A percentile compares a stretch with the other conserved stretches of the same genome.
These are phyloP conservation scores for Onthophagus sagittarius DNA, from an alignment of 2,888 invertebrate species.

Conservation along the genomic window DNA sequence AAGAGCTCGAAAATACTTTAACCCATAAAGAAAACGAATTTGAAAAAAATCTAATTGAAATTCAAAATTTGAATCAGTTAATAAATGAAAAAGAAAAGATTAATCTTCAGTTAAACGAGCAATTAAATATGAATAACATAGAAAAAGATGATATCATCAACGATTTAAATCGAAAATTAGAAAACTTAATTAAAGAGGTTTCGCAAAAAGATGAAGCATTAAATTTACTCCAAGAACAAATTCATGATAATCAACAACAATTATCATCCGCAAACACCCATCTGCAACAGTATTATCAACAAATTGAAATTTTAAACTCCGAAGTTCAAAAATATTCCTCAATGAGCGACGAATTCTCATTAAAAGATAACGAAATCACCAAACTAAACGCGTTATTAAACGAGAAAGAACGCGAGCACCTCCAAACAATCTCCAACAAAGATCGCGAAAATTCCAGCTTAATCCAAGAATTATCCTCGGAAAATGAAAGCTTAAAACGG, in stretches of 20 bases:
- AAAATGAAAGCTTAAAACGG: constrained; percentile 32
- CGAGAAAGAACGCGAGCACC: constrained; percentile 34
- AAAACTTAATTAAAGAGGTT: constrained; percentile 24
- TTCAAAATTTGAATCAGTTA: constrained; percentile 11
- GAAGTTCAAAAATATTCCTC: constrained; percentile 28
- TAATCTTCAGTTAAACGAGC: too few relatives aligned
- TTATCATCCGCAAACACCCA: constrained; percentile 26
- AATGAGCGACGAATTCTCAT: constrained; percentile 25
- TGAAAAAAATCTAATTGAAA: neutral
- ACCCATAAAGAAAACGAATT: constrained; percentile 2
- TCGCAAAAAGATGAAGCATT: constrained; percentile 36
- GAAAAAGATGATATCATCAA: constrained; percentile 23
- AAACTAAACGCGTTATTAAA: constrained; percentile 28
- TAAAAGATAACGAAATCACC: constrained; percentile 33
- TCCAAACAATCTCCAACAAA: constrained; percentile 28
- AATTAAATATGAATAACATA: constrained; percentile 17
- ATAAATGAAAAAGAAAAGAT: constrained; percentile 3
- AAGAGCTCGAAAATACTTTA: neutral
- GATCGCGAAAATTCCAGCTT: constrained; percentile 27
- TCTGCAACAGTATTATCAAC: constrained; percentile 30
- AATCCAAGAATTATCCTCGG: constrained; percentile 29
- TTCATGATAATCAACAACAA: constrained; percentile 31
- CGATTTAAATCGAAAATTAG: constrained; percentile 8
- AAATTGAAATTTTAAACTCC: constrained; percentile 30
- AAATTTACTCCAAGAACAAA: constrained; percentile 33